Percentiles rank a stretch among this genome's conserved stretches.
These are phyloP conservation scores for Drosophila sp. DNA, from an alignment of 1,140 invertebrate genomes.

Conservation along the genomic window DNA sequence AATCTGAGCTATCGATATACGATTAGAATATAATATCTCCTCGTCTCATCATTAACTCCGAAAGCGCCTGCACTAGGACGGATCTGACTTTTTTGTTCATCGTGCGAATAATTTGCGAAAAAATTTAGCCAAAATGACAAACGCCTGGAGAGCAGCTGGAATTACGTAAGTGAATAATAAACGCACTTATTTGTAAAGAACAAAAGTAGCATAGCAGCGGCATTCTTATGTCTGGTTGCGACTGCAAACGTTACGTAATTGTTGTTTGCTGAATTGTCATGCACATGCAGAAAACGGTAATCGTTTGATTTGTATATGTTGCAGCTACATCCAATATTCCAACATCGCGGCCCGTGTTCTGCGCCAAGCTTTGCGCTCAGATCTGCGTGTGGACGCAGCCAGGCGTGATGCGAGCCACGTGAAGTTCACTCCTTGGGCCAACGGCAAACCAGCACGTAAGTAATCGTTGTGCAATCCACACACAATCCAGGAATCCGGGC, in stretches of 20 bases:
- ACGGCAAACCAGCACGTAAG: constrained; percentile 93
- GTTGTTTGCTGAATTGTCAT: constrained; percentile 33
- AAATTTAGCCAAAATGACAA: constrained; percentile 85
- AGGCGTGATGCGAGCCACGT: constrained; percentile 91
- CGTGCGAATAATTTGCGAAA: constrained; percentile 35
- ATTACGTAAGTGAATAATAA: constrained; percentile 86
- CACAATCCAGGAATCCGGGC: neutral
- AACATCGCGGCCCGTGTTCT: constrained; percentile 93
- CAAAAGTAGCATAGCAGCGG: neutral
- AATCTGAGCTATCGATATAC: constrained; percentile 12
- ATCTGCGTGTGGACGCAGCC: constrained; percentile 89
- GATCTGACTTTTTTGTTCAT: constrained; percentile 33
- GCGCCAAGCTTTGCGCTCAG: constrained; percentile 90
- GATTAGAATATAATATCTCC: constrained; percentile 1
- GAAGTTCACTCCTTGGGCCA: constrained; percentile 93
- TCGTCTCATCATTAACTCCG: constrained; percentile 20
- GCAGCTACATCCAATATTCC: constrained; percentile 96
- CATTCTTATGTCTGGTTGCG: neutral
- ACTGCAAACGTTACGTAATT: constrained; percentile 65
- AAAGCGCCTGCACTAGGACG: constrained; percentile 43
- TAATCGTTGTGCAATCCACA: constrained; percentile 72
- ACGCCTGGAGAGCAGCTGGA: constrained; percentile 87
- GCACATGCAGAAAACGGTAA: constrained; percentile 1
- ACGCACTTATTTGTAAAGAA: neutral
- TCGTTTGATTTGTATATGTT: constrained; percentile 66